Evolutionary conservation across 2,113 vertebrate species (phyloP), one percentile per base, ranked within the genome.

Genomic region (Cebidichthys violaceus): DNA sequence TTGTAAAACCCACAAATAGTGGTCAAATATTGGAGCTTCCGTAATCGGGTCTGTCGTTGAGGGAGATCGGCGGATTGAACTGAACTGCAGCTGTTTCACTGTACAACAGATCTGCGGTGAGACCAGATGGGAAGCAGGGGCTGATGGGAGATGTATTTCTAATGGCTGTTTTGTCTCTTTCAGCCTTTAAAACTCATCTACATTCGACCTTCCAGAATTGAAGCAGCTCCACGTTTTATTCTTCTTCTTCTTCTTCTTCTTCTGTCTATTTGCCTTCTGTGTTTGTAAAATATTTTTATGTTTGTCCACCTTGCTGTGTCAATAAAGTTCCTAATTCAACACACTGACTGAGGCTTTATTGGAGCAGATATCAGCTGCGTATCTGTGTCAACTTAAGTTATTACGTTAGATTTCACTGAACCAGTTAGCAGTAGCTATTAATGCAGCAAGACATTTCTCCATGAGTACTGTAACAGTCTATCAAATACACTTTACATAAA

Each of bases 201-300:
- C 94, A 83, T 20, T 57, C 92, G 2, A 92, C 93, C 9, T 93
- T 89, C 91, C 92, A 94, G 87, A 92, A 92, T 14, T 95, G 87
- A 95, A 66, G 27, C 66, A 2, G 18, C 45, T 55, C 27, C 33
- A 1, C 8, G 0, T 81, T 55, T 47, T 24, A 20, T 55, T 47
- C 14, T 20, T 47, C 6, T 61, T 47, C 24, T 52, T 47, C n/a
- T 47, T 43, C 41, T 43, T 43, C 41, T 67, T 31, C 8, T 20
- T 45, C 22, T 47, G 45, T 85, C 59, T 15, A 59, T 59, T 37
- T 50, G 77, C 88, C 24, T 69, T 84, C 20, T 31, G 27, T 84
- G 65, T 89, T 82, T 95, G 94, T 96, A 95, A 33, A 88, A 82
- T 95, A 94, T 95, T 95, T 95, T 85, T 93, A 90, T 94, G 94